A percentile compares a stretch with the other conserved stretches of the same genome.
These are phyloP conservation scores for Poeciliopsis paucimaculata DNA, from an alignment of 2,797 vertebrate species.

Conservation along the genomic window DNA sequence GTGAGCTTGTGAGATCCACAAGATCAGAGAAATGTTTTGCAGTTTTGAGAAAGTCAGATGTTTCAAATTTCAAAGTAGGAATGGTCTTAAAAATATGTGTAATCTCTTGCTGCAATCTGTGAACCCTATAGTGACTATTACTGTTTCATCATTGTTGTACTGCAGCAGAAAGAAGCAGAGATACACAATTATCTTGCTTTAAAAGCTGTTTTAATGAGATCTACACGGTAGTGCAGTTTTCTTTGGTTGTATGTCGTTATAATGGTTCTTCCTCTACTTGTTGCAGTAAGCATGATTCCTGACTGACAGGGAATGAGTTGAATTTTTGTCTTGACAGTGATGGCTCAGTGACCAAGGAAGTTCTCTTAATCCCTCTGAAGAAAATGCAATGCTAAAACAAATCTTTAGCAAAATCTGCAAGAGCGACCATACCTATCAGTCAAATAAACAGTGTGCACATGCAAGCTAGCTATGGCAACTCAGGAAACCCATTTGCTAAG, in stretches of 20 bases:
- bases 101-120: background rate
- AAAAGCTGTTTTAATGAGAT: background rate
- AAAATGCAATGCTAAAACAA: background rate
- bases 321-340: background rate
- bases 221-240: background rate
- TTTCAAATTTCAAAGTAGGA: background rate
- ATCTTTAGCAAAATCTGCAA: background rate
- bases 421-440: background rate
- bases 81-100: background rate
- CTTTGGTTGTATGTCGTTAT: background rate
- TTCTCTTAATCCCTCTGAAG: background rate
- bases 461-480: background rate
- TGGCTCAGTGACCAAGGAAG: background rate
- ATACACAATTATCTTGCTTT: background rate
- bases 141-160: background rate
- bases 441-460: background rate
- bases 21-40: slow-evolving; percentile 68
- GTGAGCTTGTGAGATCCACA: slow-evolving; percentile 65
- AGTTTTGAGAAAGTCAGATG: background rate
- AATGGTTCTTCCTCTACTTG: background rate
- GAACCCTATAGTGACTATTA: background rate
- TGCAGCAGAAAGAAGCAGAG: background rate
- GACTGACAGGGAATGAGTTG: background rate
- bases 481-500: background rate
- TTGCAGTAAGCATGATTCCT: background rate